Evolutionary conservation across 2,888 invertebrate species (phyloP).

Genomic region (Thysanoteuthis rhombus): DNA sequence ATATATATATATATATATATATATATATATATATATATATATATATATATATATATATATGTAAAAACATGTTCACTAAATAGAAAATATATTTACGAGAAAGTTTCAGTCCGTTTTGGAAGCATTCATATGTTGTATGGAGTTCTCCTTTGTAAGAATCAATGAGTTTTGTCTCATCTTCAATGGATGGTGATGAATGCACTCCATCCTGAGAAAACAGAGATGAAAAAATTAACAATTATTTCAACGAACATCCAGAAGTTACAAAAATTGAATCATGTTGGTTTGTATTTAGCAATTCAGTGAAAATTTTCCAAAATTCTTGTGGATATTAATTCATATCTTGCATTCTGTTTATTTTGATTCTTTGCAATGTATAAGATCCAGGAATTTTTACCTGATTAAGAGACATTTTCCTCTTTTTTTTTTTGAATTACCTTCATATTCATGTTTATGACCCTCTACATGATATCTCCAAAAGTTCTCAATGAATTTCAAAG

Average conservation of each 20-base stretch:
- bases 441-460: no score
- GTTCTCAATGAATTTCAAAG: no score
- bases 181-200: conserved; percentile 41
- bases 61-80: background rate
- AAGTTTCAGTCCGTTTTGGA: conserved; percentile 49
- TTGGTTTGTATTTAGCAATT: no score
- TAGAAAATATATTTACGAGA: conserved; percentile 45
- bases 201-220: conserved; percentile 44
- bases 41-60: background rate
- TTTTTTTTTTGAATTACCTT: no score
- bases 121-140: conserved; percentile 48
- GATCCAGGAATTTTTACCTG: no score
- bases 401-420: no score
- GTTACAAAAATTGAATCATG: background rate
- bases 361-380: no score
- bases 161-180: conserved; percentile 42
- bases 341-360: no score
- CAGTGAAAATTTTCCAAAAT: no score
- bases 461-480: no score
- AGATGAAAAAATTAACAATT: background rate
- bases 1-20: background rate
- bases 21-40: background rate
- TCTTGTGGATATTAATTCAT: no score
- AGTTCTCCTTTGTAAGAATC: conserved; percentile 46
- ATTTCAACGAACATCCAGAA: background rate